Conservation (phyloP, 2,797 vertebrate genomes). For the Saxicola maurus region DNA sequence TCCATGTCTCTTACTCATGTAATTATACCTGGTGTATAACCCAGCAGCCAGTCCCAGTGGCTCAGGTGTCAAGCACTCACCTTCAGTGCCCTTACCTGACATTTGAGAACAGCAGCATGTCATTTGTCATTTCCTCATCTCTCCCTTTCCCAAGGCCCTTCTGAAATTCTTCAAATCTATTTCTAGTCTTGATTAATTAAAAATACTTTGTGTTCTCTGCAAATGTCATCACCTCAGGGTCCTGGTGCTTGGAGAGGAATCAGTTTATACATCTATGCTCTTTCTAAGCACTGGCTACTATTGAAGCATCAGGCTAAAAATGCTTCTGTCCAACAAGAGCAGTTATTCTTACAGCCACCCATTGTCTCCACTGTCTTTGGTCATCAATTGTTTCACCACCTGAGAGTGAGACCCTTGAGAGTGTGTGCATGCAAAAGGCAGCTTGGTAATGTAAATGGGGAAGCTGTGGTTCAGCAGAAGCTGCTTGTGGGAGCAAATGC, state of each 20-base stretch:
- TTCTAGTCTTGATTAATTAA: background rate
- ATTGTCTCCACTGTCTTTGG: fast-evolving
- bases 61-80: background rate
- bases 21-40: background rate
- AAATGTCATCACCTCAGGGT: background rate
- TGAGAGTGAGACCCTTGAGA: background rate
- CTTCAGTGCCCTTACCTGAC: background rate
- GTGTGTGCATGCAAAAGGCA: fast-evolving
- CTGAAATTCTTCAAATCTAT: background rate
- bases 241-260: background rate
- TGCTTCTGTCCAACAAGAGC: background rate
- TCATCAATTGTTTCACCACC: background rate
- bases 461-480: background rate
- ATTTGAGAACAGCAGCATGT: background rate
- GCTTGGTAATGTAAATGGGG: background rate
- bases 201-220: background rate
- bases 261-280: background rate
- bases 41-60: background rate
- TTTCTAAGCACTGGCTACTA: background rate
- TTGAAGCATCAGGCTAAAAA: background rate
- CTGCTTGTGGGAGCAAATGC: fast-evolving
- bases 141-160: background rate
- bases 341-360: background rate
- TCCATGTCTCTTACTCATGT: background rate
- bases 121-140: background rate